phyloP scores from a whole-genome alignment of 2,113 vertebrate species.

The Cinclus mexicanus region DNA sequence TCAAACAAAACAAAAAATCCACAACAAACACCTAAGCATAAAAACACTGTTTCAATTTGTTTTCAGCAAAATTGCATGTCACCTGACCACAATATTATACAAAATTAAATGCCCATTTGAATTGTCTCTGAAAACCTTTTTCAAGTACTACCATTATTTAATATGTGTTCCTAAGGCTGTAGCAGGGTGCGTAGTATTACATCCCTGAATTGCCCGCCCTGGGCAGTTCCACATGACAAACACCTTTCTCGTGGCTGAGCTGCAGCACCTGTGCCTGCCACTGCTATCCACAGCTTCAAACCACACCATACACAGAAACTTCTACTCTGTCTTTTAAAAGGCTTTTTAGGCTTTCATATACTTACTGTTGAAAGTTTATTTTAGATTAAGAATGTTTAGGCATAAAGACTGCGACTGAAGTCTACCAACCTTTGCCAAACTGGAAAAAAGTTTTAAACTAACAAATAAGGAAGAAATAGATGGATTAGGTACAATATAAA shows the following conservation, averaged over 20 bases:
- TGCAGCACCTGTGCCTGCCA: not conserved
- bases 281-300: not conserved
- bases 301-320: not conserved
- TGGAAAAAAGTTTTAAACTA: not conserved
- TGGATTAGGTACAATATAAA: not conserved
- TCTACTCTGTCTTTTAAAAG: not conserved
- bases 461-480: not conserved
- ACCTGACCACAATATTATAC: not conserved
- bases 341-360: not conserved
- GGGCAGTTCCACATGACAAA: not conserved
- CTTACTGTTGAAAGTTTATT: not conserved
- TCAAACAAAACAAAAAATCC: not conserved
- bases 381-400: not conserved
- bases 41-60: not conserved
- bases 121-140: not conserved
- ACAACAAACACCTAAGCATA: not conserved
- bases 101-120: not conserved
- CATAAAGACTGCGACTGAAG: not conserved
- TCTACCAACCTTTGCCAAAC: not conserved
- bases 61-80: not conserved
- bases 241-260: not conserved
- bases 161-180: not conserved
- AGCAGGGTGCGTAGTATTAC: not conserved
- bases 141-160: not conserved
- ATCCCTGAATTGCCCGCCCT: not conserved